Conservation (phyloP, 2,113 vertebrate species). For the Rana temporaria region DNA sequence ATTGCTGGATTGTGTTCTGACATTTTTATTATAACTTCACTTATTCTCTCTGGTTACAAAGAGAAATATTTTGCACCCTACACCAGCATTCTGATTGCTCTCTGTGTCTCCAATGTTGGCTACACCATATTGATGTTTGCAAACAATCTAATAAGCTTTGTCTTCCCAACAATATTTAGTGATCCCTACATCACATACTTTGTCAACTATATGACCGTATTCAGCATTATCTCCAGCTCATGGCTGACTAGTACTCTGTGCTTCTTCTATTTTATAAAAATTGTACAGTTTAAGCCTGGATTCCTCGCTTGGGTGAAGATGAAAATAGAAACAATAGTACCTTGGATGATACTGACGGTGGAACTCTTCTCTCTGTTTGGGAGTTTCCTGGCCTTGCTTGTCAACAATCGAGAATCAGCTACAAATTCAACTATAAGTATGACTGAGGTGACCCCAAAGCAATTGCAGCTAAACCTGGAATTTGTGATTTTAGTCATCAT, state of each 20-base stretch:
- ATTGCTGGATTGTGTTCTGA: not conserved
- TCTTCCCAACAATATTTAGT: not conserved
- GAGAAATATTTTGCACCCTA: not conserved
- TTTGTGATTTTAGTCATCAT: no score
- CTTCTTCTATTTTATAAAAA: slow-evolving; percentile 21
- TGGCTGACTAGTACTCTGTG: not conserved
- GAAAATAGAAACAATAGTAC: not conserved
- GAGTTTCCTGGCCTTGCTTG: not conserved
- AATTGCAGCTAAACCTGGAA: no score
- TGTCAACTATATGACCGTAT: not conserved
- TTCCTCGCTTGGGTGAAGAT: not conserved
- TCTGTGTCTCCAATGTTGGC: slow-evolving; percentile 2
- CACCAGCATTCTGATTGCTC: not conserved
- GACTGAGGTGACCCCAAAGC: no score
- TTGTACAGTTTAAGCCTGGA: not conserved
- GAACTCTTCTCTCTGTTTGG: not conserved
- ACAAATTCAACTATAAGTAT: no score
- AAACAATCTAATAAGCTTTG: no score
- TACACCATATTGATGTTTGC: not conserved
- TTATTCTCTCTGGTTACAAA: not conserved
- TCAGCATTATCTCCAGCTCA: not conserved
- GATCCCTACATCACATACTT: not conserved
- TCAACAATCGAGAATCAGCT: not conserved
- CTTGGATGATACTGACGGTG: not conserved
- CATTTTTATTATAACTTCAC: not conserved